phyloP scores from a whole-genome alignment of 2,888 invertebrate genomes.

The Kuschelorhynchus macadamiae region DNA sequence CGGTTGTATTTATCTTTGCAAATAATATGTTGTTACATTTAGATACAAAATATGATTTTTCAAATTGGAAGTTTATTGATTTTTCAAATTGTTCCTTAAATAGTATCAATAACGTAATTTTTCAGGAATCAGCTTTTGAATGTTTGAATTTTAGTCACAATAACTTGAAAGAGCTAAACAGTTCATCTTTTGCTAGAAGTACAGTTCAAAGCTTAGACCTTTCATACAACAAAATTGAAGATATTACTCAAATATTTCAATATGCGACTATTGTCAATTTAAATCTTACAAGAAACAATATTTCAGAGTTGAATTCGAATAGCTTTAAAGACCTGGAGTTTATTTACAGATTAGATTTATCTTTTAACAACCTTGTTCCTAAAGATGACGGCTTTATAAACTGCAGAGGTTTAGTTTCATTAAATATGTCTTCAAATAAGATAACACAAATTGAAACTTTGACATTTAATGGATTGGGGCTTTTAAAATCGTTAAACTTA shows the following conservation, averaged over 20 bases:
- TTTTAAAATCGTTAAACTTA: neutral
- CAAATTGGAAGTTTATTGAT: neutral
- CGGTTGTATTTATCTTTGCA: neutral
- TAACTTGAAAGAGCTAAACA: neutral
- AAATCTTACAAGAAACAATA: constrained; percentile 8
- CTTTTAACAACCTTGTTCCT: constrained; percentile 3
- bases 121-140: neutral
- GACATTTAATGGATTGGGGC: neutral
- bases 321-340: neutral
- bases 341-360: neutral
- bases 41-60: neutral
- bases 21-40: neutral
- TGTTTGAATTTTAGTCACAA: constrained; percentile 15
- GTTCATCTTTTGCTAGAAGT: neutral
- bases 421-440: constrained; percentile 8
- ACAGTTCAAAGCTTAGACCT: neutral
- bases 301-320: neutral
- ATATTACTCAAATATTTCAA: constrained; percentile 1
- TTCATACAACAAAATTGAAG: constrained; percentile 8
- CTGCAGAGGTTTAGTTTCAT: neutral
- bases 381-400: neutral
- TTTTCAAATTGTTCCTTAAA: constrained; percentile 18
- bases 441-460: neutral
- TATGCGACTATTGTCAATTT: neutral
- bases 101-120: neutral